A percentile compares a stretch with the other conserved stretches of the same genome.
Conservation (phyloP, 2,888 invertebrate species). For the Plebejus argus region DNA sequence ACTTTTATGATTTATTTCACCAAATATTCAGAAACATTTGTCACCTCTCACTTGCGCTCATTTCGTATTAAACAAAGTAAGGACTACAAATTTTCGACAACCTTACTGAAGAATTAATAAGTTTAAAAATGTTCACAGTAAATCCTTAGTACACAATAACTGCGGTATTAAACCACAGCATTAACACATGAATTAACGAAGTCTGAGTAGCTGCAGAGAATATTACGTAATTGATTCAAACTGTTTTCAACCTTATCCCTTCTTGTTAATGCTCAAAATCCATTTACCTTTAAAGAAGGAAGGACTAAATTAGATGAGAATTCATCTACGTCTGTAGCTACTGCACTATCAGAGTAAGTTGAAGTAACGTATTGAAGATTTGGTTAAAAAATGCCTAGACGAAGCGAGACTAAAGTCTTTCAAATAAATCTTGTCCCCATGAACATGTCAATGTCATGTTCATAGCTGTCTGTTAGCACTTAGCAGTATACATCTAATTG, state of each 20-base stretch:
- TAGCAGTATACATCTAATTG: neutral
- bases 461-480: too few species aligned
- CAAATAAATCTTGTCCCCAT: neutral
- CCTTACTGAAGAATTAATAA: neutral
- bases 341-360: neutral
- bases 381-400: neutral
- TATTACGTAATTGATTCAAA: neutral
- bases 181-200: neutral
- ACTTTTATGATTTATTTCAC: neutral
- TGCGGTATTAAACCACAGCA: neutral
- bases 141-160: neutral
- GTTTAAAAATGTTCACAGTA: neutral
- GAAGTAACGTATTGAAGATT: neutral
- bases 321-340: neutral
- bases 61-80: constrained; percentile 5
- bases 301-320: constrained; percentile 9
- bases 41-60: constrained; percentile 17
- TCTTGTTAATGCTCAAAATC: neutral
- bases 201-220: neutral
- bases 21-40: constrained; percentile 8
- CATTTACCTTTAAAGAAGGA: neutral
- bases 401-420: neutral
- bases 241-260: neutral
- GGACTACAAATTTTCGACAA: neutral
- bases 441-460: too few species aligned